Percentiles rank a stretch among this genome's conserved stretches.
Evolutionary conservation across 2,888 invertebrate genomes (phyloP).

Genomic region (Nemurella pictetii): DNA sequence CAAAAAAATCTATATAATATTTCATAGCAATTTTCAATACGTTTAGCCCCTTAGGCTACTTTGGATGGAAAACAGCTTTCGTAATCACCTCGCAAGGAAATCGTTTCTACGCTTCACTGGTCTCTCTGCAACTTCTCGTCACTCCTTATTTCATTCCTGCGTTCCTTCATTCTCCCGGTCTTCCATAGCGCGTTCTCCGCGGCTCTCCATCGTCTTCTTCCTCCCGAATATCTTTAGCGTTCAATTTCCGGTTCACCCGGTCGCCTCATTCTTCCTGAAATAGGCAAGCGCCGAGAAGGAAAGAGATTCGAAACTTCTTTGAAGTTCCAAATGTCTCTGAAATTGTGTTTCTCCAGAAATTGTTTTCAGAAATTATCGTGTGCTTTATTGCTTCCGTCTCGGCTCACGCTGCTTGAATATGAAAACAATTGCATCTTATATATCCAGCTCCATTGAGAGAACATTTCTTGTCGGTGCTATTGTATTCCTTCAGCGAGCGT

Average conservation of each 20-base stretch:
- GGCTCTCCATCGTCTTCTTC: neutral
- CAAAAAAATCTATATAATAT: neutral
- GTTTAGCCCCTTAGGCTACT: constrained; percentile 1
- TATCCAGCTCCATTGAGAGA: neutral
- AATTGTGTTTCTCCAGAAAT: constrained; percentile 23
- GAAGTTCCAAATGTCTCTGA: constrained; percentile 20
- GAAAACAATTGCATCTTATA: neutral
- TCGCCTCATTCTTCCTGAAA: constrained; percentile 1
- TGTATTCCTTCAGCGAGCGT: neutral
- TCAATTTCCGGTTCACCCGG: constrained; percentile 21
- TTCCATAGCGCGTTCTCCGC: neutral
- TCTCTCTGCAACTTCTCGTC: neutral
- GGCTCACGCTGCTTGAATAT: neutral
- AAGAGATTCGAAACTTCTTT: constrained; percentile 22
- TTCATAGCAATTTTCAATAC: neutral
- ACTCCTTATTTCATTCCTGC: neutral
- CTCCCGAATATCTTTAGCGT: neutral
- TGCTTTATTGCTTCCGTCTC: constrained; percentile 6
- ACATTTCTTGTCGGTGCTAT: neutral
- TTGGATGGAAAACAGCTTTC: constrained; percentile 15
- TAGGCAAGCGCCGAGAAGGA: neutral
- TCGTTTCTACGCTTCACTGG: constrained; percentile 12
- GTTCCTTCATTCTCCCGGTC: neutral
- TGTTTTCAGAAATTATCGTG: constrained; percentile 18
- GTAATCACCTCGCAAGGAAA: constrained; percentile 8